Base-by-base conservation (phyloP, 2,113 vertebrate species). In the Corapipo altera region DNA sequence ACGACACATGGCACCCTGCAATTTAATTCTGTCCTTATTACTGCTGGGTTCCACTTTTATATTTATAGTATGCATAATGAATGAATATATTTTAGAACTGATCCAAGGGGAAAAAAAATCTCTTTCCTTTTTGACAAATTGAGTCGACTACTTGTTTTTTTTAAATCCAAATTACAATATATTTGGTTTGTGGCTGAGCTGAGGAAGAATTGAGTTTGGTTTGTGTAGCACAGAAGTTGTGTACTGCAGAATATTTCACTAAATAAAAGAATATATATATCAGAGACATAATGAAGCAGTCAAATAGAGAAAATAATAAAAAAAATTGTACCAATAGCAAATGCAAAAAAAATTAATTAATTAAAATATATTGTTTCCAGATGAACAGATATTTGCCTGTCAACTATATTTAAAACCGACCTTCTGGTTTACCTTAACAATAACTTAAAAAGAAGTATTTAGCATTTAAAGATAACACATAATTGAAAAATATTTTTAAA, bases 21-120 rank as follows among this genome's bases (percentile, higher is more conserved):
- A 97, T 97, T 98, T 96, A 93, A 95, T 97, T 96, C 65, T 95
- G 55, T 96, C 77, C 96, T 94, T 91, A 90, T 96, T 98, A 86
- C 80, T 94, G 61, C 76, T 95, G 75, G 69, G 76, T 96, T 91
- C 78, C 49, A 87, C 43, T 96, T 97, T 97, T 97, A 87, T 95
- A 96, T 97, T 97, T 97, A 96, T 93, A 96, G 70, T 32, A 76
- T 62, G 91, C 54, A 94, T 96, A 96, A 97, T 79, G 92, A 96
- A 94, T 91, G 75, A 94, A 97, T 91, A 49, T 18, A 87, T 92
- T 95, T 97, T 92, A 62, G 51, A 83, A 79, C 3, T 23, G 37
- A 89, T 82, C 8, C 65, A 81, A 91, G 46, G 5, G 33, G 6
- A 49, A 57, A 90, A 90, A 80, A 94, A 90, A 44, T 26, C 8